These are phyloP conservation scores for Oreochromis grahami DNA, from an alignment of 2,797 vertebrate species.

Conservation along the genomic window DNA sequence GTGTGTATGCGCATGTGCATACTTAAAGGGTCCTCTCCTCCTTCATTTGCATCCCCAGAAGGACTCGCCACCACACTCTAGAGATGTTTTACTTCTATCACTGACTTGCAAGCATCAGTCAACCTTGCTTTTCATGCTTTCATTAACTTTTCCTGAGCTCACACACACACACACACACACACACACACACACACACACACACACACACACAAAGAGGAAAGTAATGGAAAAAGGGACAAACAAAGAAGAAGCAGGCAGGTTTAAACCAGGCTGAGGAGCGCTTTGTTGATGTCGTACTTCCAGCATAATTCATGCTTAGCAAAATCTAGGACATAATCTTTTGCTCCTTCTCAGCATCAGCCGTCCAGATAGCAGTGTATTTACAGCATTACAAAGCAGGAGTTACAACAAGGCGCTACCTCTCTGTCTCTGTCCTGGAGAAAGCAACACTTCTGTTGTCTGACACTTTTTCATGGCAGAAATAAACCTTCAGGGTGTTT, in stretches of 20 bases:
- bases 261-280: slow-evolving; percentile 6
- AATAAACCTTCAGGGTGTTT: not conserved
- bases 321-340: slow-evolving; percentile 58
- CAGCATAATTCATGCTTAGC: slow-evolving; percentile 44
- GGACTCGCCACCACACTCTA: slow-evolving; percentile 5
- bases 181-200: not conserved
- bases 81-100: slow-evolving; percentile 32
- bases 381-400: slow-evolving; percentile 19
- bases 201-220: not conserved
- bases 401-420: not conserved
- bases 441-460: slow-evolving; percentile 12
- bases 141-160: slow-evolving; percentile 14
- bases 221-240: not conserved
- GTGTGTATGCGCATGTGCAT: not conserved
- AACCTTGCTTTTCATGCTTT: slow-evolving; percentile 6
- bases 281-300: slow-evolving; percentile 24
- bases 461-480: not conserved
- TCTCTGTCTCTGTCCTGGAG: not conserved
- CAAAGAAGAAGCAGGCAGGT: not conserved
- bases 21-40: slow-evolving; percentile 42
- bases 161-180: not conserved
- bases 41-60: slow-evolving; percentile 57
- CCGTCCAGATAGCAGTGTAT: slow-evolving; percentile 9
- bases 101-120: slow-evolving; percentile 22
- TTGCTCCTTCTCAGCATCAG: slow-evolving; percentile 15